A percentile compares a stretch with the other conserved stretches of the same genome.
These are phyloP conservation scores for Drosophila borborema DNA, from an alignment of 2,888 invertebrate species.

Conservation along the genomic window DNA sequence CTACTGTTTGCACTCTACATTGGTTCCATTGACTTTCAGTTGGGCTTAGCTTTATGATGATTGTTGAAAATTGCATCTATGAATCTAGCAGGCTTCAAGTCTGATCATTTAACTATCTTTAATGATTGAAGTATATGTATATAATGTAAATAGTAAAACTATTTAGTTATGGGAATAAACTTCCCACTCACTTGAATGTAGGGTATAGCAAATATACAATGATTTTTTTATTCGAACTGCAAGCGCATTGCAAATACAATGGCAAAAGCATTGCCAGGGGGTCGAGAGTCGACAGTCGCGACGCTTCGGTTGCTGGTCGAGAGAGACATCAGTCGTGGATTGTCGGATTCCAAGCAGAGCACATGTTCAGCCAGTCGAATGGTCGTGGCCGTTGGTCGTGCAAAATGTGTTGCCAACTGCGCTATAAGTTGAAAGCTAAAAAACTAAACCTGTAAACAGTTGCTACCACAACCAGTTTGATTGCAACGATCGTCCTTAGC, in stretches of 20 bases:
- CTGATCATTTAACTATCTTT: neutral
- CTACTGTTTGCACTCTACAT: constrained; percentile 3
- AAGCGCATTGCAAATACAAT: constrained; percentile 60
- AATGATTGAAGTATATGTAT: neutral
- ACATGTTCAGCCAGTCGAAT: constrained; percentile 56
- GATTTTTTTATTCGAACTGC: constrained; percentile 46
- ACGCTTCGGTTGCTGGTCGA: neutral
- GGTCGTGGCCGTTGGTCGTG: constrained; percentile 33
- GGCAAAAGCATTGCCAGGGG: constrained; percentile 32
- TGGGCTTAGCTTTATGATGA: neutral
- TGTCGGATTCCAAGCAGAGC: constrained; percentile 46
- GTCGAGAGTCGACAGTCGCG: constrained; percentile 11
- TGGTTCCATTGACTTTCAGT: neutral
- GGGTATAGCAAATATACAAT: constrained; percentile 10
- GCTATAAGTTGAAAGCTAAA: constrained; percentile 28
- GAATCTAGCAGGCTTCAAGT: neutral
- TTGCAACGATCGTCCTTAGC: constrained; percentile 74
- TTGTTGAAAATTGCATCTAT: neutral
- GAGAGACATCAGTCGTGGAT: constrained; percentile 20
- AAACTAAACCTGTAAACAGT: constrained; percentile 11
- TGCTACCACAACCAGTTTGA: constrained; percentile 67
- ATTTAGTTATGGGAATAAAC: neutral
- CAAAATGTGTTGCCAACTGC: constrained; percentile 26
- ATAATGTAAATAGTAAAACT: neutral
- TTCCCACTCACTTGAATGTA: constrained; percentile 8